Evolutionary conservation across 2,797 vertebrate genomes (phyloP).

Genomic region (Podarcis lilfordi): DNA sequence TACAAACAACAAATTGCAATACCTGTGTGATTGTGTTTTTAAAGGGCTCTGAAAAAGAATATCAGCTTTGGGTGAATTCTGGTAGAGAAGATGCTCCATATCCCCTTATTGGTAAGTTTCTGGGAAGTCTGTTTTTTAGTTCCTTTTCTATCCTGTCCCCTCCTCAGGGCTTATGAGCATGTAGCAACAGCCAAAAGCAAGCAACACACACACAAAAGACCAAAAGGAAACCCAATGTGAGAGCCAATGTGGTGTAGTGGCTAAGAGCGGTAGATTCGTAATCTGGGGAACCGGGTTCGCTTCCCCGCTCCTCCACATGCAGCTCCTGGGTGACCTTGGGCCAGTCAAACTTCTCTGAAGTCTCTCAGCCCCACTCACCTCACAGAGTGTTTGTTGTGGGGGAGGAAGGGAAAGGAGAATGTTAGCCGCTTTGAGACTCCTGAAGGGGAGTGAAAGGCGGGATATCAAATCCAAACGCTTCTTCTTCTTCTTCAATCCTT

Average conservation of each 20-base stretch:
- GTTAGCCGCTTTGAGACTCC: too few species aligned
- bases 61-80: slow-evolving; percentile 94
- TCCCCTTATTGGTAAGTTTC: slow-evolving; percentile 92
- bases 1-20: slow-evolving; percentile 1
- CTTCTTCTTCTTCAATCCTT: background rate
- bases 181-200: background rate
- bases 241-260: too few species aligned
- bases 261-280: too few species aligned
- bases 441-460: too few species aligned
- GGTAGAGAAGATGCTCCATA: slow-evolving; percentile 93
- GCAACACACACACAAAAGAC: background rate
- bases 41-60: slow-evolving; percentile 90
- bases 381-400: too few species aligned
- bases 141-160: background rate
- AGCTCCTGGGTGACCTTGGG: too few species aligned
- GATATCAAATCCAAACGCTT: too few species aligned
- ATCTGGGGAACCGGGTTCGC: too few species aligned
- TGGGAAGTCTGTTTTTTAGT: slow-evolving; percentile 3
- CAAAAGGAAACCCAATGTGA: background rate
- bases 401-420: too few species aligned
- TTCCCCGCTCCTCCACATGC: too few species aligned
- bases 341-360: too few species aligned
- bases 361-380: too few species aligned
- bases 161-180: background rate
- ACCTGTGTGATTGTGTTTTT: slow-evolving; percentile 50